Percentiles rank a stretch among this genome's conserved stretches.
phyloP scores from a whole-genome alignment of 2,113 vertebrate species.

The Theristicus caerulescens region DNA sequence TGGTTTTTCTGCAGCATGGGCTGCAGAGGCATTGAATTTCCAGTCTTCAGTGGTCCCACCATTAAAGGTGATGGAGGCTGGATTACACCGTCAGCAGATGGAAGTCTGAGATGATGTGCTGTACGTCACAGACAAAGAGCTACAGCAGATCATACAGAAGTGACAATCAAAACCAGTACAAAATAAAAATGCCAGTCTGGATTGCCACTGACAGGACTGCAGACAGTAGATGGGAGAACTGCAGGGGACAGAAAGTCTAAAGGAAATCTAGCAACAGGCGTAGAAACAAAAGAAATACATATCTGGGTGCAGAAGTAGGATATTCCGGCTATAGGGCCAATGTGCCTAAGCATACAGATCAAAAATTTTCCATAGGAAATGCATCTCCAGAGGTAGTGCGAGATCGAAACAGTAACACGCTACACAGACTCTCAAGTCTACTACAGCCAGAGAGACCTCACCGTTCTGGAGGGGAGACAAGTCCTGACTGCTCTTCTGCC shows the following conservation, averaged over 20 bases:
- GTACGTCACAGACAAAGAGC: neutral
- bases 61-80: neutral
- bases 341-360: neutral
- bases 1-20: neutral
- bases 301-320: neutral
- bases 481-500: conserved; percentile 74
- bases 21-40: neutral
- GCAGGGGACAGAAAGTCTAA: neutral
- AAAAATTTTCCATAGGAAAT: neutral
- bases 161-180: neutral
- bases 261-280: neutral
- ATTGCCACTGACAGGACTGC: neutral
- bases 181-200: neutral
- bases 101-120: neutral
- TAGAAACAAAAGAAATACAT: neutral
- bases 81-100: neutral
- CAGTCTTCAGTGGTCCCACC: neutral
- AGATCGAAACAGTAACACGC: neutral
- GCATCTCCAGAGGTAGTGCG: neutral
- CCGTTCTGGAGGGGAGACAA: conserved; percentile 48
- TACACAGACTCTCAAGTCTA: neutral
- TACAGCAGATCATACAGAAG: neutral
- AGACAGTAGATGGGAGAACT: neutral
- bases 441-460: conserved; percentile 34
- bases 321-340: neutral